Base-by-base conservation (phyloP, 2,888 invertebrate genomes). In the Heliconius sara region DNA sequence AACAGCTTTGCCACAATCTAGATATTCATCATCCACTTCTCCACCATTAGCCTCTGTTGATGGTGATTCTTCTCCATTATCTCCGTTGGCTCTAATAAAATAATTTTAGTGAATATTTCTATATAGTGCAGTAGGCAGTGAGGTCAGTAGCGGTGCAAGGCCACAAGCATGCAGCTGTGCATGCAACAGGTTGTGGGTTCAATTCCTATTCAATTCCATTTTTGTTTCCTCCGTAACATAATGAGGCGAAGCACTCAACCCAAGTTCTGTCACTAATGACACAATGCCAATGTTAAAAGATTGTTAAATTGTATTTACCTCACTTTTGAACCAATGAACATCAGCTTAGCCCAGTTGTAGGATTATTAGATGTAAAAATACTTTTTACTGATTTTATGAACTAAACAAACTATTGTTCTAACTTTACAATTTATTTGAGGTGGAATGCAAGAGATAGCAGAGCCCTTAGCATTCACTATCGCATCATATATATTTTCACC, bases 1-100 rank as follows among this genome's bases (percentile, higher is more conserved):
- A 2, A 97, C 98, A 78, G 97, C 96, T 92, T 97, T 97, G 6
- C 98, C 98, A 91, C 98, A 98, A 88, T 98, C 97, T 86, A 98
- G 94, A 83, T 96, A 95, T 87, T 97, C 96, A 86, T 97, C 97
- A 73, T 96, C 96, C 30, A 88, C 85, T 83, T 95, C 94, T 39
- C 78, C 79, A 70, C 89, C 89, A 85, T 90, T 93, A 12, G 87
- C 83, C 82, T 95, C 94, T 63, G 91, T 80, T 79, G 89, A 85
- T 74, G 90, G 85, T 39, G 85, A 85, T 71, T 92, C 93, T 80
- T 94, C 93, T 84, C 86, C 87, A 81, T 89, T 93, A 82, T 94
- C 93, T 81, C 90, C 87, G 79, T 89, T 90, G 86, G 91, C 89
- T 84, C 94, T 94, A 85, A 68, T 85, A 86, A n/a, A 68, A 22